phyloP scores from a whole-genome alignment of 2,797 vertebrate genomes.

The Dromococcyx pavoninus region DNA sequence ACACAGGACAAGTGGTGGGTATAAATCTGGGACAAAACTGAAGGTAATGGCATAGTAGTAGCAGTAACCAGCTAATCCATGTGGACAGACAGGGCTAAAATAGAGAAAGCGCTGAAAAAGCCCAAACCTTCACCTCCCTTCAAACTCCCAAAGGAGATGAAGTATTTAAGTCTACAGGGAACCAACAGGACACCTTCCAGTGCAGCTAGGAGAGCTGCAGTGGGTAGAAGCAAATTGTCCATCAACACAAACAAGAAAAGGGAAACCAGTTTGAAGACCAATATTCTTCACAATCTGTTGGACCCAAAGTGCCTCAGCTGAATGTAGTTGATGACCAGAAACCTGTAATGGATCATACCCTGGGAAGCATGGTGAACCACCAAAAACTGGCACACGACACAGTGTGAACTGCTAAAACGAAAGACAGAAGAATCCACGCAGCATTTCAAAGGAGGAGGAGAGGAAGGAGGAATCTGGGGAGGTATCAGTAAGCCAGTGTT shows the following conservation, averaged over 20 bases:
- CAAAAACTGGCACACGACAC: neutral
- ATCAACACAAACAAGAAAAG: neutral
- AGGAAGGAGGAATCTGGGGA: neutral
- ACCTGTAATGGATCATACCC: neutral
- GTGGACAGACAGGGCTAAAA: neutral
- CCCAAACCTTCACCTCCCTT: neutral
- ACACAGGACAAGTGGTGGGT: neutral
- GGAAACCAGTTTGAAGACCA: neutral
- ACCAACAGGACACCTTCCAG: neutral
- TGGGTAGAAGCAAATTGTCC: neutral
- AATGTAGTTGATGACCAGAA: neutral
- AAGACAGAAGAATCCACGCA: neutral
- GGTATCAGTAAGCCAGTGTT: neutral
- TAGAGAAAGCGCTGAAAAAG: neutral
- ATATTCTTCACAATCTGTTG: neutral
- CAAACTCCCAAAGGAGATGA: neutral
- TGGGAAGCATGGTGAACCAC: neutral
- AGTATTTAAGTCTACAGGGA: neutral
- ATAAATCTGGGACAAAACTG: neutral
- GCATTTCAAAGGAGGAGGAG: neutral
- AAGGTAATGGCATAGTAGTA: neutral
- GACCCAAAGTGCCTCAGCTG: neutral
- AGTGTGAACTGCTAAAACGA: neutral
- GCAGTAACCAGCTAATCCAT: neutral
- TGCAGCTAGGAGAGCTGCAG: neutral